Evolutionary conservation across 2,113 vertebrate species (phyloP), one percentile per base, ranked within the genome.

Genomic region (Nothobranchius furzeri): DNA sequence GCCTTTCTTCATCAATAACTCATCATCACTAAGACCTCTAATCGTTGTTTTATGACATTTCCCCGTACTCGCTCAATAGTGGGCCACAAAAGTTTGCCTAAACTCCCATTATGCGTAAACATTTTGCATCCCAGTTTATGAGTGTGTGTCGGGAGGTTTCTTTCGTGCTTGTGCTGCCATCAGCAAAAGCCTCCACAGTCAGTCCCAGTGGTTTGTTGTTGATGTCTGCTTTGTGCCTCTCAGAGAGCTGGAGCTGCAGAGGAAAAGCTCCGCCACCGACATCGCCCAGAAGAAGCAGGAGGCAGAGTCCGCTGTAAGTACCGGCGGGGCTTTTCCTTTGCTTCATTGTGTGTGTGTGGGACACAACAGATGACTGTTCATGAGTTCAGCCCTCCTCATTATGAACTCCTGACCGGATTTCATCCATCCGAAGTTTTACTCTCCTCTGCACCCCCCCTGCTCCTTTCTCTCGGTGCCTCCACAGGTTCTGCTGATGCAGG

Each of bases 401-500:
- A 64, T 55, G 55, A 76, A 60, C 66, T 70, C 67, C 40, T 60
- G 67, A 76, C 55, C 59, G 66, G 65, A 54, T 84, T 58, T 68
- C 15, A 30, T 66, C 53, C 35, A 53, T 76, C 63, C 49, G 55
- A 36, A 66, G 17, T 84, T 76, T 78, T 57, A 45, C 40, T 52
- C 36, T 48, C 48, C 72, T 37, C 72, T 37, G 43, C 58, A 8
- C 69, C 49, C 25, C 17, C 15, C 63, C 48, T 20, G 20, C 20
- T 30, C 51, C 51, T 47, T 24, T 30, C 52, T 40, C 75, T 62
- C 0, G 76, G 81, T 69, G 68, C 71, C 48, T 66, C 55, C 68
- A 61, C 84, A 99, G 97, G 95, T 99, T 60, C 90, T 95, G 83
- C 79, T 99, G 90, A 99, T 99, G 97, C 97, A 99, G 57, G 97